Conservation (phyloP, 2,797 vertebrate species). For the Phalloptychus januarius region DNA sequence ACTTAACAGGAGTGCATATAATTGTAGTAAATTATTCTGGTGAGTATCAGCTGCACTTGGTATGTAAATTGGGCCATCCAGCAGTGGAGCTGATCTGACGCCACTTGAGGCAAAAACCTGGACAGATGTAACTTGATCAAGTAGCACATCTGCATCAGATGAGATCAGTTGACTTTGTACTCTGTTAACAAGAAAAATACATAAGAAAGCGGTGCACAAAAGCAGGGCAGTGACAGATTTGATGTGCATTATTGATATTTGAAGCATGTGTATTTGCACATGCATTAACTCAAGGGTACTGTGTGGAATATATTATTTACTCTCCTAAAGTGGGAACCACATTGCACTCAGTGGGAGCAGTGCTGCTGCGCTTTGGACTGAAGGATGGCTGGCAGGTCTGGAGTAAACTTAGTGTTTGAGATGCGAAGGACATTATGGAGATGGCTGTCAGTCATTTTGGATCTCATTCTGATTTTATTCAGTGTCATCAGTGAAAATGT, state of each 20-base stretch:
- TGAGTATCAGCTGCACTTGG: too few species aligned
- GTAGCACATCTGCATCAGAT: too few species aligned
- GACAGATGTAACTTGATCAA: too few species aligned
- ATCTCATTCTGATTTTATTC: slow-evolving; percentile 12
- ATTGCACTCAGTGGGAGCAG: slow-evolving; percentile 7
- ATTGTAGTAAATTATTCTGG: not conserved
- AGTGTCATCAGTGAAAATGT: slow-evolving; percentile 19
- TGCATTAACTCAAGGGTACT: not conserved
- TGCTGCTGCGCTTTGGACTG: not conserved
- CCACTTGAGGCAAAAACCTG: too few species aligned
- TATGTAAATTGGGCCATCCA: not conserved
- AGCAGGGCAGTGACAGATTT: too few species aligned
- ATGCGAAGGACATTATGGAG: slow-evolving; percentile 1
- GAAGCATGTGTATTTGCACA: not conserved
- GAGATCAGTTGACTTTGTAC: too few species aligned
- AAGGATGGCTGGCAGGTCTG: slow-evolving; percentile 9
- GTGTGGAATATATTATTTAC: not conserved
- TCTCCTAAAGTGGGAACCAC: not conserved
- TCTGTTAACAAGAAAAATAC: too few species aligned
- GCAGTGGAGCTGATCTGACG: not conserved
- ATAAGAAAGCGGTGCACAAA: too few species aligned
- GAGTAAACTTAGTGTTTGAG: not conserved
- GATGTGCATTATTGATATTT: not conserved
- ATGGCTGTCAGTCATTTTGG: slow-evolving; percentile 2
- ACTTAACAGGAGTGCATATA: not conserved